Evolutionary conservation across 2,113 vertebrate species (phyloP).

Genomic region (Panthera leo): DNA sequence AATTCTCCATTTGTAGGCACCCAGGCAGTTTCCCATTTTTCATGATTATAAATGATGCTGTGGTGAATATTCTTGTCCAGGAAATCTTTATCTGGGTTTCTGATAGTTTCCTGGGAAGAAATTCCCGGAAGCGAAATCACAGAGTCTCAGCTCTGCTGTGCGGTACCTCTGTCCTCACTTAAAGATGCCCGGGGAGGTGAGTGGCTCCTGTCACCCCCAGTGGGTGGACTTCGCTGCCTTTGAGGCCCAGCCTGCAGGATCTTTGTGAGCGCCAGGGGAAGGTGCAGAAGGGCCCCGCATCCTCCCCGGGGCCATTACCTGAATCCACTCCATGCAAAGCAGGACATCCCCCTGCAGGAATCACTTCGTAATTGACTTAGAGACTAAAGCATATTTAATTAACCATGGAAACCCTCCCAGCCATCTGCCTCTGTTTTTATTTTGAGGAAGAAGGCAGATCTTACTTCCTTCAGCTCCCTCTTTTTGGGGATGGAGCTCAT

Average conservation of each 20-base stretch:
- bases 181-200: background rate
- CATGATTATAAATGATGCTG: slow-evolving; percentile 36
- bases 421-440: slow-evolving; percentile 78
- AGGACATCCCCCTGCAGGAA: slow-evolving; percentile 34
- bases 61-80: background rate
- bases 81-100: slow-evolving; percentile 58
- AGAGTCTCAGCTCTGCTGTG: background rate
- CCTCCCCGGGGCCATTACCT: background rate
- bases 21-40: background rate
- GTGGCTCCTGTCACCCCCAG: background rate
- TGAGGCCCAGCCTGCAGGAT: background rate
- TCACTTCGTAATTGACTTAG: slow-evolving; percentile 74
- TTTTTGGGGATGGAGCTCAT: slow-evolving; percentile 54
- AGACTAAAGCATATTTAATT: slow-evolving; percentile 75
- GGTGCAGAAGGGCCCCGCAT: background rate
- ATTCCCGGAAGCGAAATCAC: slow-evolving; percentile 5
- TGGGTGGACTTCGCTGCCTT: background rate
- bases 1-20: background rate
- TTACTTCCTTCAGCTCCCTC: slow-evolving; percentile 2
- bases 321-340: slow-evolving; percentile 27
- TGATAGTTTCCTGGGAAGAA: slow-evolving; percentile 36
- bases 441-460: slow-evolving; percentile 56
- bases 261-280: background rate
- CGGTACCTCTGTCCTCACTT: background rate
- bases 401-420: slow-evolving; percentile 69